phyloP scores from a whole-genome alignment of 2,888 invertebrate genomes.

The Tryphoninae sp. region DNA sequence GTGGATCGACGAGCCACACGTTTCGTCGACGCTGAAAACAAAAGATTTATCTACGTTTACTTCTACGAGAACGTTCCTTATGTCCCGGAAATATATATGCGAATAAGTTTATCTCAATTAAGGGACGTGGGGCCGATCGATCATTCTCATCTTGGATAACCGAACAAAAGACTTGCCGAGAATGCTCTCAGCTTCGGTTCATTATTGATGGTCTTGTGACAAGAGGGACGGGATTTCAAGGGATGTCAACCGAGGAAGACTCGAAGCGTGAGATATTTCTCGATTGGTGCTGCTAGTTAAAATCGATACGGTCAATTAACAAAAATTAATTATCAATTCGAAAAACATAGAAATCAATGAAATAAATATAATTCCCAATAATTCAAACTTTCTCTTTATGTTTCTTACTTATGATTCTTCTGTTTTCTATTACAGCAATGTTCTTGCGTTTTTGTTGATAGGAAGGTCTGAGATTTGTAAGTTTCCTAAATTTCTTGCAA shows the following conservation, averaged over 20 bases:
- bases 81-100: slow-evolving; percentile 2
- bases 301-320: background rate
- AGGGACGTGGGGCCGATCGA: background rate
- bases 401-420: too few relatives aligned
- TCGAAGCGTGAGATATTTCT: background rate
- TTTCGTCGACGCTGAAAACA: background rate
- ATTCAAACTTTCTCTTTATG: too few relatives aligned
- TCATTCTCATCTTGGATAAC: slow-evolving; percentile 9
- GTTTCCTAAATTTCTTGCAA: background rate
- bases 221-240: background rate
- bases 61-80: background rate
- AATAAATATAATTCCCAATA: background rate
- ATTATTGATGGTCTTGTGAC: background rate
- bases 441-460: too few relatives aligned
- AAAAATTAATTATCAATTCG: background rate
- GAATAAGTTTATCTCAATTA: slow-evolving; percentile 21
- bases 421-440: too few relatives aligned
- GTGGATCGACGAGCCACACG: too few relatives aligned
- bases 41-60: background rate
- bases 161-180: background rate
- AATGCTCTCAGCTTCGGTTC: background rate
- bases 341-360: background rate
- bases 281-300: background rate
- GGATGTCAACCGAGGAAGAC: background rate
- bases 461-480: background rate